Evolutionary conservation across 2,797 vertebrate genomes (phyloP).

Genomic region (Falco peregrinus): DNA sequence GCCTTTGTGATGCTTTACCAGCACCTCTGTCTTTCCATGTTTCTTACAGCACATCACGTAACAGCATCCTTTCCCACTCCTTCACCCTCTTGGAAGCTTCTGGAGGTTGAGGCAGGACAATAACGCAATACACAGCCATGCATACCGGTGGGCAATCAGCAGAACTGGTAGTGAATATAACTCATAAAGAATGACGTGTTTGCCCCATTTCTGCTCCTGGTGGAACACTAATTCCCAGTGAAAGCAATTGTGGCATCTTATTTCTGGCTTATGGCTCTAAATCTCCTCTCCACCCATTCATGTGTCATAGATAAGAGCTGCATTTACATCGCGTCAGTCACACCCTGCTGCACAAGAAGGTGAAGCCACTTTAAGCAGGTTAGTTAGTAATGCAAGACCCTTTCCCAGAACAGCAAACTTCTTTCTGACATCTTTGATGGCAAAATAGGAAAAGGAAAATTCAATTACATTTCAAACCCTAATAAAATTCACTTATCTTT

Average conservation of each 20-base stretch:
- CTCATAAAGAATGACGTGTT: not conserved
- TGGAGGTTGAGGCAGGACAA: not conserved
- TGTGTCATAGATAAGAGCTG: constrained; percentile 35
- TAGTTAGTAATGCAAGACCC: constrained; percentile 49
- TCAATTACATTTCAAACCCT: constrained; percentile 54
- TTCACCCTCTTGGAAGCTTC: not conserved
- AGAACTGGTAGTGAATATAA: not conserved
- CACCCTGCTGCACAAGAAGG: constrained; percentile 13
- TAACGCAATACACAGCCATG: not conserved
- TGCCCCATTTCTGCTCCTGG: not conserved
- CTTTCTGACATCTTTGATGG: constrained; percentile 48
- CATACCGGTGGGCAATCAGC: not conserved
- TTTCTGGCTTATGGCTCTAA: constrained; percentile 18
- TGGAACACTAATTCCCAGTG: constrained; percentile 1
- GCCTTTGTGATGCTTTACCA: not conserved
- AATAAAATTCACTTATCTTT: constrained; percentile 57
- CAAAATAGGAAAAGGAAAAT: constrained; percentile 46
- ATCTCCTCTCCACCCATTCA: constrained; percentile 26
- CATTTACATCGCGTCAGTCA: constrained; percentile 55
- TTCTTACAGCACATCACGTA: not conserved
- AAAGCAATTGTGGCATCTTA: constrained; percentile 10
- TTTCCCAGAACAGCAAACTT: constrained; percentile 35
- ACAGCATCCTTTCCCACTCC: not conserved
- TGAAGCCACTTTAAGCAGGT: constrained; percentile 1
- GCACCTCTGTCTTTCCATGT: not conserved